phyloP scores from a whole-genome alignment of 2,113 vertebrate genomes.

The Pelecanus crispus region DNA sequence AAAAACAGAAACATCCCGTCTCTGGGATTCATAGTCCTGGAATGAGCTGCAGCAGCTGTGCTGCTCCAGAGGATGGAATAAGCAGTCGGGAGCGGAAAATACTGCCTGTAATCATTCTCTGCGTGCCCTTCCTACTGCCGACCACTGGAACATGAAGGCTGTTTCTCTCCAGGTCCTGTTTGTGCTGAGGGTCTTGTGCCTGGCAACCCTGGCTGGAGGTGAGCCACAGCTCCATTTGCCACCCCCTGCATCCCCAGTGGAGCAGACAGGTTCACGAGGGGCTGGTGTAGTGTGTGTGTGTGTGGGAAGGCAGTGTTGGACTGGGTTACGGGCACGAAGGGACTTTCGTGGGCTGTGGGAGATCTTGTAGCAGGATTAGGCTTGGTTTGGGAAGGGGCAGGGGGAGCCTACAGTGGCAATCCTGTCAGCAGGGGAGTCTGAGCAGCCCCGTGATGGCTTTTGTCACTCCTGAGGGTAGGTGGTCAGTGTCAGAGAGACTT shows the following conservation, averaged over 20 bases:
- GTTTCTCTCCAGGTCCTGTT: neutral
- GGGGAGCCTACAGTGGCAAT: neutral
- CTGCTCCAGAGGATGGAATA: neutral
- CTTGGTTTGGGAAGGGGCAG: neutral
- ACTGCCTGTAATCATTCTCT: neutral
- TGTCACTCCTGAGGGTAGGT: neutral
- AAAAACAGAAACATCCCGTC: neutral
- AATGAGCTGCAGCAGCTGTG: neutral
- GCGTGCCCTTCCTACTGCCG: neutral
- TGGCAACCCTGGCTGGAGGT: neutral
- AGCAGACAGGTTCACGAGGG: fast-evolving
- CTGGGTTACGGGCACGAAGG: fast-evolving
- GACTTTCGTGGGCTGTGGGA: neutral
- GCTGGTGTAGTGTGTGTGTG: fast-evolving
- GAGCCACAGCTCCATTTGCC: neutral
- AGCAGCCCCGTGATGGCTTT: neutral
- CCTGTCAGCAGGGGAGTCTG: neutral
- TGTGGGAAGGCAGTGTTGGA: neutral
- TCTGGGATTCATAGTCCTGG: neutral
- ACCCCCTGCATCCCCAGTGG: fast-evolving
- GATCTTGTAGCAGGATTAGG: neutral
- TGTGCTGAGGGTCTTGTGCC: neutral
- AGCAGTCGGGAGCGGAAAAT: neutral
- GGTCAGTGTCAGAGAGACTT: neutral
- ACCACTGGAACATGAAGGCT: neutral